Conservation (phyloP, 53 echinoderm and acorn worm species). For the Crossaster papposus region DNA sequence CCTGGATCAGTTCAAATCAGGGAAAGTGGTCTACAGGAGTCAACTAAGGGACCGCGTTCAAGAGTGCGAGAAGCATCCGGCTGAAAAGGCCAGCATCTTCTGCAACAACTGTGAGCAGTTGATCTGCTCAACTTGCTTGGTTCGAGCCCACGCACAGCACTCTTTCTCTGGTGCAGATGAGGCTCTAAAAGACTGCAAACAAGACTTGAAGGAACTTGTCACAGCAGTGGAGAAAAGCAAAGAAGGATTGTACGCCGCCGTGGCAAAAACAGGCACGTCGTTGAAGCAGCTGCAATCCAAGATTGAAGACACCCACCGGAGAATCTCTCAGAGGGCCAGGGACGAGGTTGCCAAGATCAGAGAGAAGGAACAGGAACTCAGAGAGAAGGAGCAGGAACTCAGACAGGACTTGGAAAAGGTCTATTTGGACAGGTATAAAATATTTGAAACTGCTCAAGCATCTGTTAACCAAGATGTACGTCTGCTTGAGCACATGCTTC, state of each 20-base stretch:
- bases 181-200: constrained; percentile 25
- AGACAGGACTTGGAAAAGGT: no score
- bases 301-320: not conserved
- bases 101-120: constrained; percentile 14
- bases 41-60: constrained; percentile 5
- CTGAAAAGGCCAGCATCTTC: not conserved
- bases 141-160: not conserved
- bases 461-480: not conserved
- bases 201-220: not conserved
- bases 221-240: not conserved
- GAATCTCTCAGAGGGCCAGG: not conserved
- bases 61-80: not conserved
- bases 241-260: not conserved
- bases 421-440: not conserved
- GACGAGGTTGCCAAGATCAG: constrained; percentile 10
- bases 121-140: not conserved
- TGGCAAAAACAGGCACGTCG: not conserved
- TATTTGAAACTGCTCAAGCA: not conserved
- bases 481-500: not conserved
- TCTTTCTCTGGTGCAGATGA: not conserved
- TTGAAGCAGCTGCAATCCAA: not conserved
- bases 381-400: constrained; percentile 10
- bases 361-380: not conserved
- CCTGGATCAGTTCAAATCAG: constrained; percentile 6
- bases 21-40: not conserved